Evolutionary conservation across 2,797 vertebrate species (phyloP), one percentile per base, ranked within the genome.

Genomic region (Oreortyx pictus): DNA sequence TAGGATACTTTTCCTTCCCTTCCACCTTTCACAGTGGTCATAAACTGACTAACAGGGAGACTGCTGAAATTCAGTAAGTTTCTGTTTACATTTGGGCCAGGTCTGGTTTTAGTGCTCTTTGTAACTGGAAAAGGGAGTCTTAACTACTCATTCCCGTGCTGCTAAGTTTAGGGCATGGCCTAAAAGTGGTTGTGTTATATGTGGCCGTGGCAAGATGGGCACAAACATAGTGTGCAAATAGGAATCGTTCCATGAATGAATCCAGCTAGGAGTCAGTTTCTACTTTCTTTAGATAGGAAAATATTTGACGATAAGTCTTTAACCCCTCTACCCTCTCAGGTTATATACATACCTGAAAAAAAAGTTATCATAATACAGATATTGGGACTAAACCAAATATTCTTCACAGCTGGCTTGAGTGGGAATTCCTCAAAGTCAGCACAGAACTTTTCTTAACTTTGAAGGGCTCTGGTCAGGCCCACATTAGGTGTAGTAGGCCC

Each of bases 1-100:
- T 91, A 93, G 71, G 90, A 86, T 71, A n/a, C 65, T 86, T 56
- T 89, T 95, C 86, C 83, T 95, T 93, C 79, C 62, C 37, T 92
- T 94, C 61, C 52, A 82, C 61, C 83, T 95, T 92, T 82, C 65
- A 59, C 65, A 74, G 41, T 47, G 44, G 33, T 89, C 90, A 88
- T 84, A 81, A 77, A 49, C 27, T 88, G 93, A 77, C 88, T 87
- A 88, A 77, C 11, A 80, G 22, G 14, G 68, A 81, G 17, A 60
- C 54, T 76, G 59, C 37, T 68, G 61, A 84, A 89, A 82, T 91
- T 50, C 49, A 35, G 68, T 52, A 71, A 71, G 61, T 91, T 89
- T 73, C 89, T 94, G 62, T 95, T 94, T 96, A 91, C 75, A 70
- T 33, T 71, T 31, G 85, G 67, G 17, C 1, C 0, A 33, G 46